Evolutionary conservation across 2,797 vertebrate genomes (phyloP).

Genomic region (Danio kyathit): DNA sequence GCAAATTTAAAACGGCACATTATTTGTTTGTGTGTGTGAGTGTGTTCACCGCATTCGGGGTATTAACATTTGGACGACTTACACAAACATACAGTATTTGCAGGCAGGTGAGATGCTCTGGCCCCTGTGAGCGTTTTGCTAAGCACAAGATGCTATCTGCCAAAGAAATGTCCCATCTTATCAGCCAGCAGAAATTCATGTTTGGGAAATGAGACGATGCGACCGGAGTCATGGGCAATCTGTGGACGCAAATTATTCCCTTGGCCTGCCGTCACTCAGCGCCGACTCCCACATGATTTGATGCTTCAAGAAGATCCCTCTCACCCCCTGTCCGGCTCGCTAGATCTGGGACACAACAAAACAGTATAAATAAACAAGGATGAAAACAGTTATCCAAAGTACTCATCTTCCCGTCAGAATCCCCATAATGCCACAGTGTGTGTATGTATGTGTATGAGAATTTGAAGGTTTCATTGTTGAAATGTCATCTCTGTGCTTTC

Average conservation of each 20-base stretch:
- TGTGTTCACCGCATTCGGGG: not conserved
- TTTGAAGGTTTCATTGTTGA: slow-evolving; percentile 24
- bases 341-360: slow-evolving; percentile 15
- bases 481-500: slow-evolving; percentile 27
- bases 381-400: slow-evolving; percentile 3
- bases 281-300: slow-evolving; percentile 33
- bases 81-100: slow-evolving; percentile 32
- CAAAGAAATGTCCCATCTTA: slow-evolving; percentile 42
- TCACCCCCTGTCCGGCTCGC: not conserved
- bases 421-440: not conserved
- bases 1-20: not conserved
- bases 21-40: slow-evolving; percentile 5
- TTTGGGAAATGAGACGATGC: slow-evolving; percentile 53
- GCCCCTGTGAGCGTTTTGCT: slow-evolving; percentile 13
- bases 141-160: slow-evolving; percentile 43
- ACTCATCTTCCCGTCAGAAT: slow-evolving; percentile 9
- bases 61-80: slow-evolving; percentile 32
- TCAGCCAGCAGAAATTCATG: slow-evolving; percentile 47
- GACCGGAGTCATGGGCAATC: slow-evolving; percentile 45
- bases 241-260: slow-evolving; percentile 43
- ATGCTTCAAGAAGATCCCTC: slow-evolving; percentile 32
- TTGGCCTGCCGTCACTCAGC: slow-evolving; percentile 30
- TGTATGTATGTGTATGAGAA: not conserved
- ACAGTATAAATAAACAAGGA: slow-evolving; percentile 9
- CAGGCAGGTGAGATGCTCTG: slow-evolving; percentile 6